These are phyloP conservation scores for Nasonia longicornis DNA, from an alignment of 1,140 invertebrate species.

Conservation along the genomic window DNA sequence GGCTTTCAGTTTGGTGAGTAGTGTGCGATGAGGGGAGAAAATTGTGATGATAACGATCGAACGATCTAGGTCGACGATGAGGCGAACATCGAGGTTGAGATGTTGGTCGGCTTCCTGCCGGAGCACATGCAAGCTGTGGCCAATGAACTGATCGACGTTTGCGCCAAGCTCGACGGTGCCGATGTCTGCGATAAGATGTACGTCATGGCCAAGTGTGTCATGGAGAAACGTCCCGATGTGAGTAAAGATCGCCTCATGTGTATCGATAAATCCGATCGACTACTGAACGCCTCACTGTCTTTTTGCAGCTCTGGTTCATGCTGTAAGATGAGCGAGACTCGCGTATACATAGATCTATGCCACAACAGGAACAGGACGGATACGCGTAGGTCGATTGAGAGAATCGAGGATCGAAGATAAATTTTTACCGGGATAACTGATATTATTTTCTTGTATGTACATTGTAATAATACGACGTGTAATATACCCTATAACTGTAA, in stretches of 20 bases:
- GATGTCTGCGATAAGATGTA: conserved; percentile 60
- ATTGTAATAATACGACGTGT: too few species aligned
- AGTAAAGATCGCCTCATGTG: conserved; percentile 40
- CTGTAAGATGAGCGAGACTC: conserved; percentile 46
- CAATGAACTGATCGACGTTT: conserved; percentile 45
- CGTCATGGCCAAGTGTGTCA: conserved; percentile 54
- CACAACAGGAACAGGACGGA: not conserved
- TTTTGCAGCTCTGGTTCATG: conserved; percentile 60
- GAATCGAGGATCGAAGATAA: not conserved
- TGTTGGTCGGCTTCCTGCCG: conserved; percentile 57
- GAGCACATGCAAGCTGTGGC: conserved; percentile 48
- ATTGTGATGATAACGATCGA: not conserved
- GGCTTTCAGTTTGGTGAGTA: conserved; percentile 61
- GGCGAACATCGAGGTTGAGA: conserved; percentile 56
- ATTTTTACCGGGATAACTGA: not conserved
- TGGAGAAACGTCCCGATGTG: conserved; percentile 55
- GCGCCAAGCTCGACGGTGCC: conserved; percentile 49
- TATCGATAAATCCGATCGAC: not conserved
- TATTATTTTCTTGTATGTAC: not conserved
- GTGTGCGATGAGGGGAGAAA: not conserved
- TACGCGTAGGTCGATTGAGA: not conserved
- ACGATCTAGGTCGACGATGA: conserved; percentile 57
- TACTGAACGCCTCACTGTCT: not conserved
- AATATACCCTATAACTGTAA: too few species aligned
- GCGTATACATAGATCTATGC: not conserved